A percentile compares a stretch with the other conserved stretches of the same genome.
These are phyloP conservation scores for Protonibea diacanthus DNA, from an alignment of 2,797 vertebrate species.

Conservation along the genomic window DNA sequence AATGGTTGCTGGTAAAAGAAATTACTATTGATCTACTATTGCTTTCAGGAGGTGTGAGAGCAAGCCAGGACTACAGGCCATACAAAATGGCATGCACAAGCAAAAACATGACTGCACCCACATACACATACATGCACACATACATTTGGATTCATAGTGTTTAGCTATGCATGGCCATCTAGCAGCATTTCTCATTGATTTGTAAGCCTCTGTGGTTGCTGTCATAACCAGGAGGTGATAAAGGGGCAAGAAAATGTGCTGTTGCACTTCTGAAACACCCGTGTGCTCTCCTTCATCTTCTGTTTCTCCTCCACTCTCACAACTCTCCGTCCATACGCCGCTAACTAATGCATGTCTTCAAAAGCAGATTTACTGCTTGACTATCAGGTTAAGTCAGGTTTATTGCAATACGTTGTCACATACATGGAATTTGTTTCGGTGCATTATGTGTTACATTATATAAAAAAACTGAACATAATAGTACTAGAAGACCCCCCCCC, in stretches of 20 bases:
- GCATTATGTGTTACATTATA: too few species aligned
- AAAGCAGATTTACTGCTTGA: neutral
- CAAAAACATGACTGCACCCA: neutral
- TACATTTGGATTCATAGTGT: neutral
- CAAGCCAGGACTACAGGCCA: neutral
- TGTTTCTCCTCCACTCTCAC: conserved; percentile 7
- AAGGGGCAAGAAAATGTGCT: conserved; percentile 35
- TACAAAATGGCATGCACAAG: neutral
- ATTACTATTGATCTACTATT: conserved; percentile 61
- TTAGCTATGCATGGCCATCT: neutral
- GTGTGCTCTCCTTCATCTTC: conserved; percentile 1
- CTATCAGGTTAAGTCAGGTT: too few species aligned
- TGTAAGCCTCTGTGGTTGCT: conserved; percentile 16
- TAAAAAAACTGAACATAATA: too few species aligned
- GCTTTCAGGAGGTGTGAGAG: conserved; percentile 15
- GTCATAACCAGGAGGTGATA: conserved; percentile 34
- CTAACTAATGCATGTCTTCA: neutral
- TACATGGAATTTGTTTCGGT: too few species aligned
- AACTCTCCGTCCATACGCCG: neutral
- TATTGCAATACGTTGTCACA: too few species aligned
- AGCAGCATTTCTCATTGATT: conserved; percentile 39
- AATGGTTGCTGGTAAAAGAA: conserved; percentile 44
- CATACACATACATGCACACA: neutral
- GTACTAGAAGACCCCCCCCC: neutral
- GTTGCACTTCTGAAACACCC: conserved; percentile 5